Evolutionary conservation across 2,888 invertebrate species (phyloP), one percentile per base, ranked within the genome.

Genomic region (Nemoura dubitans): DNA sequence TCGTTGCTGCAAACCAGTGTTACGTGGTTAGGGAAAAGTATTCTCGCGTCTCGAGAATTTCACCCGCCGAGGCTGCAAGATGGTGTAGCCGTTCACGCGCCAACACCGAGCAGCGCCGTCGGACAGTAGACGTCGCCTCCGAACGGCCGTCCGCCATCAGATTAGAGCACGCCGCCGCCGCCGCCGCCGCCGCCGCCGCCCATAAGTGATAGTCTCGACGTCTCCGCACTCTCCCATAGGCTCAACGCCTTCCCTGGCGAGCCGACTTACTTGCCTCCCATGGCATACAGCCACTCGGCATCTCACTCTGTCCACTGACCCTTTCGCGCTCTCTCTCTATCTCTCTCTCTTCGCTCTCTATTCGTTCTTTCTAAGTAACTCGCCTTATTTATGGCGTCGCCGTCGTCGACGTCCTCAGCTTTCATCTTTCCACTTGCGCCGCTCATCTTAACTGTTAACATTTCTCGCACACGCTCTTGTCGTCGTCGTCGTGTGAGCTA

Each of bases 371-470:
- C 84, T 84, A 84, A 84, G 84, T 84, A 84, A 84, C 84, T 10
- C 84, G 76, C 16, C 84, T 84, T 84, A 84, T 84, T 76, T 84
- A 84, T 76, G 29, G 76, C 84, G 84, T 84, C 84, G 84, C 84
- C 59, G 59, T 59, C 59, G 59, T 21, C 59, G 84, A 28, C 84
- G 84, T n/a, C 30, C 81, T 30, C 27, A 81, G 81, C 83, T 28
- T 83, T 42, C 82, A 82, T 82, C 82, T 82, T 82, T 82, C 82
- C 30, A 82, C 82, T 82, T 25, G 29, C 30, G 30, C 25, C 28
- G 7, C 83, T 83, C 43, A 27, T 83, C 83, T 83, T 83, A 83
- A 83, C 83, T 42, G 83, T 83, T 84, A 84, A 76, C 76, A 84
- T 84, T 84, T 76, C 84, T 28, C 84, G 26, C 84, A 84, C 84